Evolutionary conservation across 2,888 invertebrate genomes (phyloP), one percentile per base, ranked within the genome.

Genomic region (Acleris cristana): DNA sequence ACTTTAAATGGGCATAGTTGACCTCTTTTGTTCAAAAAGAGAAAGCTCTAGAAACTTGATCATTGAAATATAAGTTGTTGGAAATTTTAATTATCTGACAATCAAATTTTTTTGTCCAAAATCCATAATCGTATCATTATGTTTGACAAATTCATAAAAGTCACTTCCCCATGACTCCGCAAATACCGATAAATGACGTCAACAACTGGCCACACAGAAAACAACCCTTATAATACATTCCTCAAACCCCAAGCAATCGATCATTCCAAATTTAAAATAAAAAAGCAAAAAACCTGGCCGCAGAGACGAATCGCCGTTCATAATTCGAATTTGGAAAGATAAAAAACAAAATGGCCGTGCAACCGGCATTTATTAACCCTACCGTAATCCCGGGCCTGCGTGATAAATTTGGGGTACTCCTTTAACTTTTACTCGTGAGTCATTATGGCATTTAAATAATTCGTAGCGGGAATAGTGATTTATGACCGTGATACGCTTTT

Each of bases 361-460:
- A 79, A 79, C 79, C 78, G 80, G 84, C 87, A 86, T 90, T 90
- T 90, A 88, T 89, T 89, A 90, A 89, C 89, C 89, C 87, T 86
- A 82, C 78, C 74, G 83, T 85, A 86, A 89, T 86, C 87, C 83
- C 75, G 76, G 79, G 82, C 86, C 84, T 77, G 81, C 76, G 85
- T 88, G 88, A 90, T 89, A 90, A 91, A 59, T 67, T 87, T 86
- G 76, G 84, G 84, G 82, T 86, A 82, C 86, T 83, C 81, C 80
- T 82, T 82, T 82, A 85, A 86, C 86, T 84, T 86, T 88, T 86
- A 80, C 83, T 81, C 90, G 84, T 86, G 87, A 88, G 87, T 91
- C 91, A 93, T 93, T 93, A 93, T 88, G 87, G 89, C 84, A 88
- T 92, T 92, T 90, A 92, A 93, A 93, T 93, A 93, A 90, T 90